Evolutionary conservation across 2,113 vertebrate genomes (phyloP).

Genomic region (Rhabdornis inornatus): DNA sequence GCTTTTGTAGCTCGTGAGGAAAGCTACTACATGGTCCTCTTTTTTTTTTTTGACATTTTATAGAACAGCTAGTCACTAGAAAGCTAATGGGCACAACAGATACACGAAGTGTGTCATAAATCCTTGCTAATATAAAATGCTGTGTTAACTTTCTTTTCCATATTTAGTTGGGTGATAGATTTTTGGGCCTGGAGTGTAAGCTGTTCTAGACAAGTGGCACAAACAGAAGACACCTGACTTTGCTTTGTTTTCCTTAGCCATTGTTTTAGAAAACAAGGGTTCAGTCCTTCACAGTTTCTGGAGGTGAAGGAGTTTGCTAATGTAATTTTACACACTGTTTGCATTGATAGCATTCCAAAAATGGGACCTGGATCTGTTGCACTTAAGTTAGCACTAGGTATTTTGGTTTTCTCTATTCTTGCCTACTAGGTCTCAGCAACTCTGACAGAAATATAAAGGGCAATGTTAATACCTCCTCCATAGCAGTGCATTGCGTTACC

Average conservation of each 20-base stretch:
- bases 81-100: background rate
- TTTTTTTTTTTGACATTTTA: background rate
- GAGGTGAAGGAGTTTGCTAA: background rate
- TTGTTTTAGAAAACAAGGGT: background rate
- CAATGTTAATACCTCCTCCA: background rate
- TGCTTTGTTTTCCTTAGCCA: background rate
- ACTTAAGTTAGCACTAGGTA: background rate
- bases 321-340: background rate
- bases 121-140: background rate
- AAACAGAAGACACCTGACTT: background rate
- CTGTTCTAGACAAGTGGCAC: background rate
- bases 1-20: background rate
- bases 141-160: background rate
- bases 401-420: background rate
- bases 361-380: background rate
- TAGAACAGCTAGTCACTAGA: background rate
- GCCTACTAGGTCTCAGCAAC: background rate
- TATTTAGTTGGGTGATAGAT: background rate
- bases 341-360: background rate
- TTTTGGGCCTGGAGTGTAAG: background rate
- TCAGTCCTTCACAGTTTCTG: background rate
- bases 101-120: background rate
- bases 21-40: background rate
- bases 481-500: background rate
- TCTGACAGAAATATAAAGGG: background rate